Percentiles rank a stretch among this genome's conserved stretches.
phyloP scores from a whole-genome alignment of 2,113 vertebrate genomes.

The Myotis brandtii region DNA sequence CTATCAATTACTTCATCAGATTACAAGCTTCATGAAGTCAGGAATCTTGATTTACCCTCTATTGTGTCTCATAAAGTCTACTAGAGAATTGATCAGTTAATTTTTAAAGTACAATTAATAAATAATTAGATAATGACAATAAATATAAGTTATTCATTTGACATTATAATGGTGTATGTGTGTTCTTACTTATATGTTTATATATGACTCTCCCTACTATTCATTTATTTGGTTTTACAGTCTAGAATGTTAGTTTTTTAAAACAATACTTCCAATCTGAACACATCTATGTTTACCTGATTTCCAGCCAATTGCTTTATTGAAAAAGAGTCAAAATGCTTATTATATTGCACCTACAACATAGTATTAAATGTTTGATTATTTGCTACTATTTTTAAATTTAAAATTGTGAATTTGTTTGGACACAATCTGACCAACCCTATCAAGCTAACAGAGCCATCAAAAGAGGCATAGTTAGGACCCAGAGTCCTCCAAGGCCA shows the following conservation, averaged over 20 bases:
- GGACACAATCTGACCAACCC: not conserved
- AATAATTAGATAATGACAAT: not conserved
- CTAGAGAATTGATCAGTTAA: not conserved
- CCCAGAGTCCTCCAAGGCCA: constrained; percentile 53
- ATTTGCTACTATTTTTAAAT: not conserved
- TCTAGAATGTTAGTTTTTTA: not conserved
- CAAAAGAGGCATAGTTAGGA: constrained; percentile 19
- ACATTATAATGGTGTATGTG: not conserved
- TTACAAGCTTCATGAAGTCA: not conserved
- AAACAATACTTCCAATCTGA: not conserved
- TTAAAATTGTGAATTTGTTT: not conserved
- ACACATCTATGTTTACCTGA: not conserved
- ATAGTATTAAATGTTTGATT: not conserved
- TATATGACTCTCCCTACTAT: not conserved
- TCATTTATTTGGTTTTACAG: not conserved
- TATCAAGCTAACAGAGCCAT: constrained; percentile 45
- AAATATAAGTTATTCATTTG: not conserved
- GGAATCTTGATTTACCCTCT: not conserved
- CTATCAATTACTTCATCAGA: not conserved
- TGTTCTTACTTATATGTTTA: not conserved
- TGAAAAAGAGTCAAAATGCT: not conserved
- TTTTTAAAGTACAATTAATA: not conserved
- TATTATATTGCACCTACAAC: not conserved
- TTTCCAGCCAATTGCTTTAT: not conserved
- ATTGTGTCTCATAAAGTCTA: not conserved